Evolutionary conservation across 2,888 invertebrate genomes (phyloP).

Genomic region (Nycteola revayana): DNA sequence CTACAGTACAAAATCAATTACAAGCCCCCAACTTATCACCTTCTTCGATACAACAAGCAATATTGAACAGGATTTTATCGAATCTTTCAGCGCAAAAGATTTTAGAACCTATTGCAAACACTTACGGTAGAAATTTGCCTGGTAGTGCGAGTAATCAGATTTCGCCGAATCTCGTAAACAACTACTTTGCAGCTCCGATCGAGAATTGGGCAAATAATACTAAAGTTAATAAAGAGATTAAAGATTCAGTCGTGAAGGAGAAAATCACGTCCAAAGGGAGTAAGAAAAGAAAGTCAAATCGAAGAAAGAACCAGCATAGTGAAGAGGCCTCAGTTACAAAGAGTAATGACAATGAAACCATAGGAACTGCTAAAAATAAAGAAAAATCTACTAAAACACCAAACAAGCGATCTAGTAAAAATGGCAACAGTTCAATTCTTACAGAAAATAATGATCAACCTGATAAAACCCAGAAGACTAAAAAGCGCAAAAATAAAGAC

Average conservation of each 20-base stretch:
- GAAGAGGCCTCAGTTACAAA: background rate
- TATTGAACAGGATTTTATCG: constrained; percentile 40
- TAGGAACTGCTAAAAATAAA: background rate
- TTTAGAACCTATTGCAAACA: constrained; percentile 32
- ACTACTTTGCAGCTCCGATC: constrained; percentile 45
- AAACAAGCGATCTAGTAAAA: constrained; percentile 3
- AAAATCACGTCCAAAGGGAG: constrained; percentile 3
- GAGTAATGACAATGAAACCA: background rate
- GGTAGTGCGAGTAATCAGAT: constrained; percentile 16
- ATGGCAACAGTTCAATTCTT: background rate
- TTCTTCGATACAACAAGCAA: constrained; percentile 34
- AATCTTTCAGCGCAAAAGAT: constrained; percentile 37
- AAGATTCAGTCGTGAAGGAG: background rate
- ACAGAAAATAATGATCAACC: background rate
- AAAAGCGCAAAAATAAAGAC: constrained; percentile 9
- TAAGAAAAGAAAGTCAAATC: constrained; percentile 10
- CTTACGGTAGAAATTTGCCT: constrained; percentile 38
- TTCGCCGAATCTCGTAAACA: constrained; percentile 42
- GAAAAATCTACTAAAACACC: constrained; percentile 14
- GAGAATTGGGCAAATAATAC: constrained; percentile 28
- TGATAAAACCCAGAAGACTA: constrained; percentile 4
- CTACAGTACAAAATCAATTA: constrained; percentile 33
- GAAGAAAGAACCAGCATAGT: constrained; percentile 11
- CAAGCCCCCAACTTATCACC: constrained; percentile 21
- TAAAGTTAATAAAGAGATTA: constrained; percentile 5